Evolutionary conservation across 2,797 vertebrate genomes (phyloP).

Genomic region (Myotis daubentonii): DNA sequence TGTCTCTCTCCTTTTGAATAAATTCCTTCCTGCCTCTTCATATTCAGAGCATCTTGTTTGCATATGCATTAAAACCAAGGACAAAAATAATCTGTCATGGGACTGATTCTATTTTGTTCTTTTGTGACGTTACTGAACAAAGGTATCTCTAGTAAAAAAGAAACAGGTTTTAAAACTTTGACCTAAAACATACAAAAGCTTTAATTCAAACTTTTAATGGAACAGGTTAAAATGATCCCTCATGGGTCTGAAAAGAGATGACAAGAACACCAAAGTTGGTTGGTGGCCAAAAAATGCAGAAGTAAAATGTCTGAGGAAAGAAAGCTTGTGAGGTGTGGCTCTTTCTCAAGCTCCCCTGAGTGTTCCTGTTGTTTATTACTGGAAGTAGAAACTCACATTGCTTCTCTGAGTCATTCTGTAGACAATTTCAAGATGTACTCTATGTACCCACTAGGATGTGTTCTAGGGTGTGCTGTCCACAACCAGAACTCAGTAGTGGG

Average conservation of each 20-base stretch:
- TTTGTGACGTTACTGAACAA: constrained; percentile 39
- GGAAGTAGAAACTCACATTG: neutral
- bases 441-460: no score
- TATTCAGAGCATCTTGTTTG: neutral
- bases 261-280: neutral
- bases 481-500: neutral
- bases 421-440: neutral
- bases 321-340: neutral
- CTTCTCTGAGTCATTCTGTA: neutral
- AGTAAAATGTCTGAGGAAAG: neutral
- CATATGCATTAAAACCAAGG: constrained; percentile 10
- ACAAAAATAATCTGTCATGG: neutral
- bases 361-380: neutral
- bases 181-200: constrained; percentile 14
- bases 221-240: neutral
- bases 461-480: neutral
- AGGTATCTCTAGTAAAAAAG: constrained; percentile 49
- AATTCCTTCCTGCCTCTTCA: neutral
- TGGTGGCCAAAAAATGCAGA: neutral
- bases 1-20: neutral
- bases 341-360: neutral
- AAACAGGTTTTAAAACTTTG: constrained; percentile 54
- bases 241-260: neutral
- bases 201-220: constrained; percentile 1
- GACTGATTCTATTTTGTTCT: constrained; percentile 48